phyloP scores from a whole-genome alignment of 2,888 invertebrate species.

The Drosophila planitibia region DNA sequence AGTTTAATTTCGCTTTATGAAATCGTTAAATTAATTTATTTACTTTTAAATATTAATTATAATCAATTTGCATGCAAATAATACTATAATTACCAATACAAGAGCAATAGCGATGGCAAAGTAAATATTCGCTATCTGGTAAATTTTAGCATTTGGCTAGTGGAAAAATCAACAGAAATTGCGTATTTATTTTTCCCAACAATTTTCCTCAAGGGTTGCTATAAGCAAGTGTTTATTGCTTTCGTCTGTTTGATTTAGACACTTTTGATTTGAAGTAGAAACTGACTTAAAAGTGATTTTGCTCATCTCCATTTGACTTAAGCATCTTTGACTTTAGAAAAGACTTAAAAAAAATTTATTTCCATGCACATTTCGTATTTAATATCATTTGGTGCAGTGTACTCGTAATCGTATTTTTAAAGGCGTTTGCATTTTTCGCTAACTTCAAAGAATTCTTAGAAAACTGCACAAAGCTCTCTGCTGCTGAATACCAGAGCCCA shows the following conservation, averaged over 20 bases:
- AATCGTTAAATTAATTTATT: background rate
- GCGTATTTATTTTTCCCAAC: background rate
- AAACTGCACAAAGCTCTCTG: constrained; percentile 47
- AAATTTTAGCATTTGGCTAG: background rate
- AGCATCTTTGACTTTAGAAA: background rate
- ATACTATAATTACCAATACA: background rate
- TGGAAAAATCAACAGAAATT: background rate
- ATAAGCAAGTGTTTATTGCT: background rate
- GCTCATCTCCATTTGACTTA: background rate
- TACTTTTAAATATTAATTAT: background rate
- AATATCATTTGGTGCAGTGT: constrained; percentile 20
- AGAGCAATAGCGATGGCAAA: background rate
- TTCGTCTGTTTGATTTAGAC: background rate
- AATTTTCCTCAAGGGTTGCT: background rate
- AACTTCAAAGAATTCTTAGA: constrained; percentile 75
- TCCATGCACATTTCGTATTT: background rate
- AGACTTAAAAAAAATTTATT: background rate
- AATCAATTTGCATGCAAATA: background rate
- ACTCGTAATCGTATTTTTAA: constrained; percentile 12
- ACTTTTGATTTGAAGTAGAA: background rate
- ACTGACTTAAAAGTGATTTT: background rate
- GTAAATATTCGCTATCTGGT: background rate
- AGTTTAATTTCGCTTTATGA: background rate
- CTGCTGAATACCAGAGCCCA: constrained; percentile 9
- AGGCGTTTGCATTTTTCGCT: constrained; percentile 64